Base-by-base conservation (phyloP, 2,888 invertebrate genomes). In the Acrobeloides nanus region DNA sequence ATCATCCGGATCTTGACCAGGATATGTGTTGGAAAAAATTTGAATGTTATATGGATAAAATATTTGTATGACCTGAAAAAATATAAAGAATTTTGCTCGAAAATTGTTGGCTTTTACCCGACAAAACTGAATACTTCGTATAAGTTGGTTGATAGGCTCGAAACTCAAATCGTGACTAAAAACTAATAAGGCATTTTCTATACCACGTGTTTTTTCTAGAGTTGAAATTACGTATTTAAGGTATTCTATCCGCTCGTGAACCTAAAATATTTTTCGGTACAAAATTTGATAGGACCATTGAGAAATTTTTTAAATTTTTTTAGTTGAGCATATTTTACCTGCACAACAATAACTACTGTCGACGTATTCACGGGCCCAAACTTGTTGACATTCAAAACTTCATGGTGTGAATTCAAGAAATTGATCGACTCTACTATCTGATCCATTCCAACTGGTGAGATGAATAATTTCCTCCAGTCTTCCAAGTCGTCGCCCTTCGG, bases 21-120 rank as follows among this genome's bases (percentile, higher is more conserved):
- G 95, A 76, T 87, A 97, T 64, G 84, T 84, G 64, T 84, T 78
- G 0, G 88, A 88, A 78, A 92, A 89, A 0, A 89, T 84, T 77
- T 97, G 97, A 73, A 92, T 88, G 21, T 90, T 89, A 76, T 84
- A 84, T 1, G 97, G 95, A 77, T 90, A 95, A 79, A 92, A 97
- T 63, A 97, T 89, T 77, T 92, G 90, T 81, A 89, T 84, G 18
- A 92, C 85, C 95, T 80, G 69, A 24, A 59, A 53, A 12, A n/a
- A 48, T 17, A 38, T 12, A n/a, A n/a, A n/a, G n/a, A n/a, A n/a
- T n/a, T n/a, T n/a, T n/a, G n/a, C n/a, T n/a, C n/a, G n/a, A n/a
- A n/a, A n/a, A n/a, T n/a, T n/a, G n/a, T n/a, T n/a, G n/a, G n/a
- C n/a, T n/a, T n/a, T 52, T 62, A 89, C 92, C 78, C 89, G 86